Percentiles rank a stretch among this genome's conserved stretches.
Conservation (phyloP, 92 coral and sea anemone genomes). For the Phenganax subtilis region DNA sequence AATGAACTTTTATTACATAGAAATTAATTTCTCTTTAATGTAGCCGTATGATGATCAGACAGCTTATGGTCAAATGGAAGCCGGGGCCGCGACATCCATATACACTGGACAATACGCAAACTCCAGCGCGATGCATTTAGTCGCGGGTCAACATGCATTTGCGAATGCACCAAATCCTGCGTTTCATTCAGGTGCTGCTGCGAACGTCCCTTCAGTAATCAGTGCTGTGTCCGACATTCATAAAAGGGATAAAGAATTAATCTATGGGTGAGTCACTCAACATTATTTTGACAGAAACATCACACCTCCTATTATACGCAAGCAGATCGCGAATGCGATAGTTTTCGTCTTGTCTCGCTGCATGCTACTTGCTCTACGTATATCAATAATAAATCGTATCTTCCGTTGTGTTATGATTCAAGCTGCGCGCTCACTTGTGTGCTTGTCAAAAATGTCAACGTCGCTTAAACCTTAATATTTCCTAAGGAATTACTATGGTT, state of each 20-base stretch:
- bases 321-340: constrained; percentile 15
- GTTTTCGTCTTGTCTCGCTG: constrained; percentile 31
- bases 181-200: constrained; percentile 85
- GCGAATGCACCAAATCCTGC: constrained; percentile 58
- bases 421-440: constrained; percentile 36
- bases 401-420: constrained; percentile 14
- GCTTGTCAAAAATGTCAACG: constrained; percentile 42
- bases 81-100: constrained; percentile 76
- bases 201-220: constrained; percentile 84
- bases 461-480: constrained; percentile 41
- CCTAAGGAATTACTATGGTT: constrained; percentile 41
- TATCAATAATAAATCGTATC: constrained; percentile 11
- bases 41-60: constrained; percentile 38
- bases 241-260: constrained; percentile 99
- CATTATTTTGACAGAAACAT: constrained; percentile 45
- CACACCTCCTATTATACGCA: constrained; percentile 38
- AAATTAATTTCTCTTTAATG: constrained; percentile 42
- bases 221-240: constrained; percentile 98
- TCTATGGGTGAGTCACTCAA: constrained; percentile 96
- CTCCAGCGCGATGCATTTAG: constrained; percentile 39
- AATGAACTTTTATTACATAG: constrained; percentile 38
- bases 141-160: constrained; percentile 39
- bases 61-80: constrained; percentile 76
- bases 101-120: constrained; percentile 68
- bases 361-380: constrained; percentile 24